Evolutionary conservation across 2,797 vertebrate genomes (phyloP).

Genomic region (Capromys pilorides): DNA sequence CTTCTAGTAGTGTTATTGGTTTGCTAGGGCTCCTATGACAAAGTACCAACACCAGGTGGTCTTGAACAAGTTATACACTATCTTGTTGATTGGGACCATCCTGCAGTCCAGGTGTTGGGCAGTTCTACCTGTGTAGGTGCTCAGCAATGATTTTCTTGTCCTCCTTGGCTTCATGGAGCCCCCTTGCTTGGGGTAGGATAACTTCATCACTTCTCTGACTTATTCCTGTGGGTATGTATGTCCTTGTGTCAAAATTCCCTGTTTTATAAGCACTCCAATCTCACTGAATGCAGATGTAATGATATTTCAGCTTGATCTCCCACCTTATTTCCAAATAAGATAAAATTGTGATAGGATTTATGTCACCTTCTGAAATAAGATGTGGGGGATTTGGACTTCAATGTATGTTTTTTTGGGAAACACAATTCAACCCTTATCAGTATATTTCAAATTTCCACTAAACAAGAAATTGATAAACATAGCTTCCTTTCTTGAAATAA

Average conservation of each 20-base stretch:
- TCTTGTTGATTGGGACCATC: neutral
- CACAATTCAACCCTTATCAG: neutral
- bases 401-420: neutral
- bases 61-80: neutral
- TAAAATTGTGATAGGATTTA: neutral
- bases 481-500: neutral
- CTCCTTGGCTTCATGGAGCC: neutral
- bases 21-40: neutral
- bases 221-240: neutral
- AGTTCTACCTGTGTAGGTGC: no score
- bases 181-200: neutral
- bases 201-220: accelerated
- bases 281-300: neutral
- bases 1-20: neutral
- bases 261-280: neutral
- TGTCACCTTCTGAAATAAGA: neutral
- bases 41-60: neutral
- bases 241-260: neutral
- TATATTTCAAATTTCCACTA: conserved; percentile 3
- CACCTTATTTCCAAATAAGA: neutral
- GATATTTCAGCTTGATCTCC: neutral
- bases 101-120: neutral
- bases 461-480: neutral
- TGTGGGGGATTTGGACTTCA: neutral
- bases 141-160: no score